phyloP scores from a whole-genome alignment of 2,888 invertebrate species.

The Leptinotarsa juncta region DNA sequence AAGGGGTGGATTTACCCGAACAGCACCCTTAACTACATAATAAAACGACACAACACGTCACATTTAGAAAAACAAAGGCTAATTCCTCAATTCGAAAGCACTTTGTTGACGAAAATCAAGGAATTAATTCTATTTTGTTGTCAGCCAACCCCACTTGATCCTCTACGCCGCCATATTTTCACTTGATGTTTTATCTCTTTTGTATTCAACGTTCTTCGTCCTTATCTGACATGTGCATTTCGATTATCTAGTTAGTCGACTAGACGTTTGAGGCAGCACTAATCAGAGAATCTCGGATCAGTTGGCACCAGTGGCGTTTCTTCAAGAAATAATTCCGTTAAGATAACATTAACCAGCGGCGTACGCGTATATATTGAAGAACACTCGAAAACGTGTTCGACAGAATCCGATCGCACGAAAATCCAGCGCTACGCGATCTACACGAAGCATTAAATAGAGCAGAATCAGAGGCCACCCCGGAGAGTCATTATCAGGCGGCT shows the following conservation, averaged over 20 bases:
- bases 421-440: too few relatives aligned
- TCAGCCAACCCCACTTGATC: constrained; percentile 63
- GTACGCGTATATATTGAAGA: too few relatives aligned
- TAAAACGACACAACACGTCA: constrained; percentile 49
- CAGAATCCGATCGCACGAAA: too few relatives aligned
- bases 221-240: constrained; percentile 67
- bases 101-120: constrained; percentile 56
- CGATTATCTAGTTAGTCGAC: constrained; percentile 68
- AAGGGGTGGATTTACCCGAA: constrained; percentile 54
- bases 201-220: constrained; percentile 38
- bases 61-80: constrained; percentile 27
- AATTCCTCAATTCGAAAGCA: constrained; percentile 48
- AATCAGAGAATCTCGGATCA: neutral
- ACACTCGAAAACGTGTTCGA: too few relatives aligned
- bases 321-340: neutral
- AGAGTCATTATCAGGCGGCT: too few relatives aligned
- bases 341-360: too few relatives aligned
- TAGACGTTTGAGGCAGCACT: constrained; percentile 56
- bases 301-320: constrained; percentile 29
- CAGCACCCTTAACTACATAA: constrained; percentile 51
- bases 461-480: too few relatives aligned
- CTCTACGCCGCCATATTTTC: constrained; percentile 61
- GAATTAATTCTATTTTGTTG: constrained; percentile 54
- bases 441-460: too few relatives aligned
- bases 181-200: constrained; percentile 48